These are phyloP conservation scores for Miichthys miiuy DNA, from an alignment of 2,797 vertebrate genomes.

Conservation along the genomic window DNA sequence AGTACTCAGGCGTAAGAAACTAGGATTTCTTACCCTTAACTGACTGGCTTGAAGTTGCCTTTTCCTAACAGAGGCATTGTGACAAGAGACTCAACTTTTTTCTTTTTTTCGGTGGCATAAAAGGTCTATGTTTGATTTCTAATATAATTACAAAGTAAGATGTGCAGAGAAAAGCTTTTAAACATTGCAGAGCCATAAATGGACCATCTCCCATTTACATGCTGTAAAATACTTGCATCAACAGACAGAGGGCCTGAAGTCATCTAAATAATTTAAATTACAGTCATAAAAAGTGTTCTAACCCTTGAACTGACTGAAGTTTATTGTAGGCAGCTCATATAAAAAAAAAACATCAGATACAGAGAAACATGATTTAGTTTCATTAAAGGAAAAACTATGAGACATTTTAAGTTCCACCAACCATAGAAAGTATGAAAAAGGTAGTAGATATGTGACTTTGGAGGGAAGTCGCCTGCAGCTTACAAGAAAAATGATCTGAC, in stretches of 20 bases:
- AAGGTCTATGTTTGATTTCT: neutral
- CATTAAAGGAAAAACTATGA: slow-evolving; percentile 44
- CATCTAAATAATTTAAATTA: neutral
- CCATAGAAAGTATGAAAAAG: slow-evolving; percentile 45
- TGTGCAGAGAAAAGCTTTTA: too few relatives aligned
- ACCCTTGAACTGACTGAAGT: too few relatives aligned
- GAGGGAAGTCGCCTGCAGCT: slow-evolving; percentile 63
- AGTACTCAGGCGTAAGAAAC: neutral
- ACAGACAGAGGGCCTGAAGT: neutral
- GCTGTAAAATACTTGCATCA: neutral
- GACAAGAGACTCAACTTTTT: neutral
- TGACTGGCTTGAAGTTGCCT: neutral
- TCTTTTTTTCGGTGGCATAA: neutral
- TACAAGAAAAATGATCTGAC: slow-evolving; percentile 72
- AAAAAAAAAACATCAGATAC: slow-evolving; percentile 18
- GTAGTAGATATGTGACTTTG: slow-evolving; percentile 9
- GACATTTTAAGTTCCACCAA: slow-evolving; percentile 29
- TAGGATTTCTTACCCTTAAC: neutral
- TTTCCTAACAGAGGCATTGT: neutral
- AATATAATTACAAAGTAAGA: neutral
- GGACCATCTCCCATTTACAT: neutral
- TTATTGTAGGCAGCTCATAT: neutral
- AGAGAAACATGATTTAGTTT: slow-evolving; percentile 35
- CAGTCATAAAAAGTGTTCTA: too few relatives aligned
- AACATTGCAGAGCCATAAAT: neutral